phyloP scores from a whole-genome alignment of 2,113 vertebrate species.

The Phyllostomus discolor region DNA sequence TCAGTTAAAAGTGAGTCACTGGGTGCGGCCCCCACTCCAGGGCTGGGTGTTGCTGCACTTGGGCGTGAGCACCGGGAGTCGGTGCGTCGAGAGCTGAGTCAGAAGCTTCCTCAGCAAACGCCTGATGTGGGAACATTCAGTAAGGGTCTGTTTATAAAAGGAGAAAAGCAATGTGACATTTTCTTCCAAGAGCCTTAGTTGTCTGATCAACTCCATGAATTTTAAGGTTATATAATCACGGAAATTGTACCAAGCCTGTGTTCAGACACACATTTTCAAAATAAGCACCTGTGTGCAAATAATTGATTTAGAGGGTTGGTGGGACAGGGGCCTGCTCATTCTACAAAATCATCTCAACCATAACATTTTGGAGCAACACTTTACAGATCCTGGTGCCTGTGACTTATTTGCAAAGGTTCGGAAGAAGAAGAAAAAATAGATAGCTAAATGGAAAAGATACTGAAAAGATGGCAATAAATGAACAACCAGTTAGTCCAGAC shows the following conservation, averaged over 20 bases:
- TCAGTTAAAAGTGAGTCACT: not conserved
- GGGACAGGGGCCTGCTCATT: not conserved
- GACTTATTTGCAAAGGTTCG: not conserved
- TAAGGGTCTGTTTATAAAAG: not conserved
- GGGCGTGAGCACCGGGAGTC: not conserved
- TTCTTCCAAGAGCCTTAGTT: constrained; percentile 4
- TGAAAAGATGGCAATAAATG: not conserved
- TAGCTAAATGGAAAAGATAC: not conserved
- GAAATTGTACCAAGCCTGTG: not conserved
- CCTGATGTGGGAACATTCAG: not conserved
- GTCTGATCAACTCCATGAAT: not conserved
- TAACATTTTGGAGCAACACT: not conserved
- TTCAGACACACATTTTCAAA: constrained; percentile 39
- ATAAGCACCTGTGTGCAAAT: not conserved
- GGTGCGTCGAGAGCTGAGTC: not conserved
- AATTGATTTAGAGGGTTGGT: not conserved
- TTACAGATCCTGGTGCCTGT: not conserved
- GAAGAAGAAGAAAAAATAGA: not conserved
- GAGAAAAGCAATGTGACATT: not conserved
- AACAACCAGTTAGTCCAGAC: not conserved
- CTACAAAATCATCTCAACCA: not conserved
- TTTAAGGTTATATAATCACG: not conserved
- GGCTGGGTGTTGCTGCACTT: not conserved
- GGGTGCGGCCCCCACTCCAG: not conserved
- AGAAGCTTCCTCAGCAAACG: not conserved